Conservation (phyloP, 1,140 invertebrate species). For the Drosophila nigrodunni region DNA sequence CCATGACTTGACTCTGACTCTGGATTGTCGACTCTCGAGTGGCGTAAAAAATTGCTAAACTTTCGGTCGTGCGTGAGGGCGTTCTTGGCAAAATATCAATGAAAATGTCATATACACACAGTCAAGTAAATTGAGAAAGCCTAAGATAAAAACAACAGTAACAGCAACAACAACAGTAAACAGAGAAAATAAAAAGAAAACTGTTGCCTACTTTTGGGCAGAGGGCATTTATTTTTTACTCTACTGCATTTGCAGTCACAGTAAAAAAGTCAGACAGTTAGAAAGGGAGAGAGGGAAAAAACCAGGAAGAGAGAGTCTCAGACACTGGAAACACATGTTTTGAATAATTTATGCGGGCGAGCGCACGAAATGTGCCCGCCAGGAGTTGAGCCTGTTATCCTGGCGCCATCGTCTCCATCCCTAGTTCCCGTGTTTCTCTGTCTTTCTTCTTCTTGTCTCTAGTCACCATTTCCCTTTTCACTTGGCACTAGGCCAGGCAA, state of each 20-base stretch:
- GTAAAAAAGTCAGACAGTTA: constrained; percentile 64
- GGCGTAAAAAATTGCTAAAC: constrained; percentile 75
- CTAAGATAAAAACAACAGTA: constrained; percentile 59
- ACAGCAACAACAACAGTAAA: constrained; percentile 12
- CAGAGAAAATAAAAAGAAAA: constrained; percentile 36
- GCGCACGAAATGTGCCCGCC: constrained; percentile 74
- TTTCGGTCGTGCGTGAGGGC: constrained; percentile 68
- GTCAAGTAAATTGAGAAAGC: constrained; percentile 53
- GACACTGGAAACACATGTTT: constrained; percentile 77
- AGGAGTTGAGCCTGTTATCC: constrained; percentile 66
- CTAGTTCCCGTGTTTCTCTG: background rate
- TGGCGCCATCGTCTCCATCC: constrained; percentile 25
- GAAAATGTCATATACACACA: constrained; percentile 78
- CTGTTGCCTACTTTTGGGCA: constrained; percentile 61
- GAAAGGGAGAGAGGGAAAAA: constrained; percentile 16
- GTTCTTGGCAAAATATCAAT: constrained; percentile 67
- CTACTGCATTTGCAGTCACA: constrained; percentile 67
- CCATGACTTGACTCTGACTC: background rate
- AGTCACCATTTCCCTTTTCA: background rate
- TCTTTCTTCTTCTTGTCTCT: no score
- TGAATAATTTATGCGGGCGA: constrained; percentile 82
- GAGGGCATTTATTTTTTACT: constrained; percentile 44
- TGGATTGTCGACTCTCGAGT: constrained; percentile 46
- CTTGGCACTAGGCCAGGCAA: constrained; percentile 76
- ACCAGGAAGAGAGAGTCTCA: constrained; percentile 9